A percentile compares a stretch with the other conserved stretches of the same genome.
Evolutionary conservation across 2,113 vertebrate genomes (phyloP).

Genomic region (Macquaria ambigua): DNA sequence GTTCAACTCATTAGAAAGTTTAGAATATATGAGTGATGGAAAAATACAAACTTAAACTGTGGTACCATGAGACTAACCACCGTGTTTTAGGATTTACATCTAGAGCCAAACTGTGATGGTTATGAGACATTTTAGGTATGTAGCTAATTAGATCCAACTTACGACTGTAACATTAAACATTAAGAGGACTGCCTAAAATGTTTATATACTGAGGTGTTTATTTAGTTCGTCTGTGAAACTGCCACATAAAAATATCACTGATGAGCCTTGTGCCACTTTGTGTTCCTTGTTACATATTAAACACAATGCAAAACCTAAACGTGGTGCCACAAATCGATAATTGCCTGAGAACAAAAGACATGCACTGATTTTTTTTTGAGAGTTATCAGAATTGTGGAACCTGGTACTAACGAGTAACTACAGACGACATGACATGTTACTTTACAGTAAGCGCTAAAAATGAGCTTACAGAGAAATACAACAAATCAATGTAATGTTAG

Average conservation of each 20-base stretch:
- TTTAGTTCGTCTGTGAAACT: constrained; percentile 17
- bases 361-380: background rate
- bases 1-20: background rate
- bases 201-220: background rate
- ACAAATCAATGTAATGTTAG: background rate
- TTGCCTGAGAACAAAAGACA: constrained; percentile 1
- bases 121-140: background rate
- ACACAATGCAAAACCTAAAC: background rate
- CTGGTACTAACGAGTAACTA: background rate
- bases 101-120: background rate
- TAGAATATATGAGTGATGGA: background rate
- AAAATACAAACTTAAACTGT: background rate
- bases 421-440: background rate
- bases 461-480: background rate
- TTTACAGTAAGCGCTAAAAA: background rate
- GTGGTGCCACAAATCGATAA: background rate
- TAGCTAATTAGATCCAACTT: background rate
- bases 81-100: background rate
- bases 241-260: background rate
- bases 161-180: constrained; percentile 1
- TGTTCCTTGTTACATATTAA: background rate
- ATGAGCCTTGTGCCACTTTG: background rate
- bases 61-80: background rate
- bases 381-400: background rate
- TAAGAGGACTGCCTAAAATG: constrained; percentile 26